Conservation (phyloP, 2,113 vertebrate species). For the Phaetusa simplex region DNA sequence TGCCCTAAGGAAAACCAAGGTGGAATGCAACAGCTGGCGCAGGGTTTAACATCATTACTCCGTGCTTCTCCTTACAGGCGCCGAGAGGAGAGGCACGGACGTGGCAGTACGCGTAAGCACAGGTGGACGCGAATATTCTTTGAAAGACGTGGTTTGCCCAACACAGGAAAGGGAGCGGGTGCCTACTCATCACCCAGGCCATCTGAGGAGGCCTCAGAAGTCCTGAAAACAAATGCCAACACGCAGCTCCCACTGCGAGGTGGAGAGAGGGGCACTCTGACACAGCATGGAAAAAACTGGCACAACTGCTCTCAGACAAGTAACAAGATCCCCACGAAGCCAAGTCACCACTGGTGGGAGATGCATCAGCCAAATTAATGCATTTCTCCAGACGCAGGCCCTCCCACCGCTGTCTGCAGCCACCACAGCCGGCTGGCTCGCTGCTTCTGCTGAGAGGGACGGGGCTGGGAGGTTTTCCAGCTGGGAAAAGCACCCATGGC, state of each 20-base stretch:
- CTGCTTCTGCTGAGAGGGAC: not conserved
- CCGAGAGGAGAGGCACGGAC: not conserved
- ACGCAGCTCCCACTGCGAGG: fast-evolving
- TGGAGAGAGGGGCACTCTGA: not conserved
- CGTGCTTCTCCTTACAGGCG: not conserved
- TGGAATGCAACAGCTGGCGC: not conserved
- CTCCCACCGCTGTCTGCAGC: not conserved
- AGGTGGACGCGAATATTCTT: fast-evolving
- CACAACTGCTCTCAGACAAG: not conserved
- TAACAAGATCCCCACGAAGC: not conserved
- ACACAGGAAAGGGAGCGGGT: not conserved
- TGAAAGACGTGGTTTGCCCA: not conserved
- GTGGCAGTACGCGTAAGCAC: fast-evolving
- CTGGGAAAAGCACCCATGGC: not conserved
- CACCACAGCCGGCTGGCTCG: not conserved
- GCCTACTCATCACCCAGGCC: not conserved
- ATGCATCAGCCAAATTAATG: not conserved
- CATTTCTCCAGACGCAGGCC: not conserved
- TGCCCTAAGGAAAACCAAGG: constrained; percentile 74
- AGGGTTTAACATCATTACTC: not conserved
- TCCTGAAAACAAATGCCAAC: not conserved
- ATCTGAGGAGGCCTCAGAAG: not conserved
- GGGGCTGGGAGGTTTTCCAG: not conserved
- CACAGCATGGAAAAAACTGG: not conserved
- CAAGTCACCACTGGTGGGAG: not conserved